Evolutionary conservation across 2,797 vertebrate species (phyloP).

Genomic region (Urophycis tenuis): DNA sequence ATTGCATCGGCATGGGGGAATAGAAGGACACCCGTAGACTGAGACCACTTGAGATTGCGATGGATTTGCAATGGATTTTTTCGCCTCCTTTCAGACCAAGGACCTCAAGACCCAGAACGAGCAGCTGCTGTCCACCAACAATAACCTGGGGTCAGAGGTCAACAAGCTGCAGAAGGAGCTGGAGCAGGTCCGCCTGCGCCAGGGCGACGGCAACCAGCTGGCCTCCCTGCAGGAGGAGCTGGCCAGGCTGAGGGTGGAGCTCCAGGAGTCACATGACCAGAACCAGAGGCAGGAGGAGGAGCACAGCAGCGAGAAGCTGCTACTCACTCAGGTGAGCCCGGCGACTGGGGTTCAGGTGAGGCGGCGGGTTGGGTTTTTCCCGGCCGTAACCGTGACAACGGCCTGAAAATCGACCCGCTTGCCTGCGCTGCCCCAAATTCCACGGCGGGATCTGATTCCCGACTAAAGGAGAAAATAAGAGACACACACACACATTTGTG

Average conservation of each 20-base stretch:
- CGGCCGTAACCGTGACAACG: neutral
- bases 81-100: slow-evolving; percentile 71
- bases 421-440: neutral
- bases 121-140: slow-evolving; percentile 64
- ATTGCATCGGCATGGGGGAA: neutral
- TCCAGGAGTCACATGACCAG: slow-evolving; percentile 66
- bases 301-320: slow-evolving; percentile 71
- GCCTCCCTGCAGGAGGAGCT: slow-evolving; percentile 76
- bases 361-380: neutral
- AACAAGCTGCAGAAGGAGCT: slow-evolving; percentile 82
- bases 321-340: slow-evolving; percentile 76
- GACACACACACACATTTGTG: neutral
- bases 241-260: slow-evolving; percentile 70
- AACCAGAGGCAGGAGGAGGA: slow-evolving; percentile 74
- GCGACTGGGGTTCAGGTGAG: neutral
- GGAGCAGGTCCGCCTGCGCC: slow-evolving; percentile 58
- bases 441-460: neutral
- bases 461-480: neutral
- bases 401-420: neutral
- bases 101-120: slow-evolving; percentile 75
- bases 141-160: slow-evolving; percentile 68
- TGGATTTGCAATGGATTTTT: neutral
- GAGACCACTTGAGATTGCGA: neutral
- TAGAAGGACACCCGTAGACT: no score
- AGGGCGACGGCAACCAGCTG: slow-evolving; percentile 55